Base-by-base conservation (phyloP, 2,797 vertebrate species). In the Spinus pinus region DNA sequence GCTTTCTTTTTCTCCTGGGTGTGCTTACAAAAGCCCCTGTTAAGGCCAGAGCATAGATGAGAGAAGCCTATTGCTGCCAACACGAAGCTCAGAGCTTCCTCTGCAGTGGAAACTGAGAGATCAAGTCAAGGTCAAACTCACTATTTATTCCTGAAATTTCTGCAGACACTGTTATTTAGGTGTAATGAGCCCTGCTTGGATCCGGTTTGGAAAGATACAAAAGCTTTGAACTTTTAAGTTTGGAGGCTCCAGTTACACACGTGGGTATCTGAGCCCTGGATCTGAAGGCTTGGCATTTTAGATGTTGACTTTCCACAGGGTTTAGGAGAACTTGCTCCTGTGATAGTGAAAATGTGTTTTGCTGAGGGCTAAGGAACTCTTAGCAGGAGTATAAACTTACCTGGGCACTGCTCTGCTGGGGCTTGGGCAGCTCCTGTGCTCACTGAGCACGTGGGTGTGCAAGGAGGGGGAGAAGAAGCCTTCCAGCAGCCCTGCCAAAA, bases 91-190 rank as follows among this genome's bases (percentile, higher is more conserved):
- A 78, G 81, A 89, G 89, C 87, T 95, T 96, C 81, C 92, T 91
- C 91, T 93, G 88, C 94, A 93, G 94, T 96, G 89, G 69, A 91
- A 94, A 69, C 42, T 7, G 86, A 89, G 81, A 92, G 88, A 95
- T 81, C 92, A 85, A 94, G 72, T 89, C 94, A 96, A 96, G 94
- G 92, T 96, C 94, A 96, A 91, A 81, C 69, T 86, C 84, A 22
- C 92, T 93, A 86, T 96, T 94, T 95, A 88, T 96, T 96, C 88
- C 93, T 96, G 88, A 91, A 91, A 89, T 95, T 96, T 96, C 92
- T 96, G 94, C 94, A 96, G 95, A 95, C 95, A 39, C 86, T 80
- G 86, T 93, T 96, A 88, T 94, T 94, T 92, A 90, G 92, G 86
- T 94, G 94, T 96, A 95, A 93, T 86, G 93, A 95, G 91, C 91